Evolutionary conservation across 2,797 vertebrate genomes (phyloP).

Genomic region (Diplodus sargus): DNA sequence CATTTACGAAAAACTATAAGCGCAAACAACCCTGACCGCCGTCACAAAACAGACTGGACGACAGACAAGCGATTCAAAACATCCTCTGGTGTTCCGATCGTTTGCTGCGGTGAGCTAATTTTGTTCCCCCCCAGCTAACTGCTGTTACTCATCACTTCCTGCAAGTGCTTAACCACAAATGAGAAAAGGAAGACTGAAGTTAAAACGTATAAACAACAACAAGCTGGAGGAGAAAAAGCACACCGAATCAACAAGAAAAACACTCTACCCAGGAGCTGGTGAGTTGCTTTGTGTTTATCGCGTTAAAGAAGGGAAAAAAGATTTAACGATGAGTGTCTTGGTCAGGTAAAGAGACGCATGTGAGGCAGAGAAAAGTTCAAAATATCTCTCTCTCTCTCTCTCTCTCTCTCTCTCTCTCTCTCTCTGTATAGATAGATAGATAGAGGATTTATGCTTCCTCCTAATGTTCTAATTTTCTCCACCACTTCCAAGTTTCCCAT

Average conservation of each 20-base stretch:
- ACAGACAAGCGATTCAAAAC: background rate
- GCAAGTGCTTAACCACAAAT: background rate
- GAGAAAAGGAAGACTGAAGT: background rate
- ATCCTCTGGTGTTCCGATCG: background rate
- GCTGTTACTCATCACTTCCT: background rate
- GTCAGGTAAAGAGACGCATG: background rate
- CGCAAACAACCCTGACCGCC: background rate
- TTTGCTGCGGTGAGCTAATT: background rate
- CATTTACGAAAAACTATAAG: background rate
- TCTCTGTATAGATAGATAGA: too few relatives aligned
- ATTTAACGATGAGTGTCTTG: background rate
- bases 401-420: too few relatives aligned
- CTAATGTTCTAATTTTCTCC: too few relatives aligned
- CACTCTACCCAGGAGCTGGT: background rate
- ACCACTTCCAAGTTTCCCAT: too few relatives aligned
- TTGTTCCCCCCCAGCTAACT: background rate
- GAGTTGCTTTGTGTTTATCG: background rate
- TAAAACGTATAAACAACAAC: too few relatives aligned
- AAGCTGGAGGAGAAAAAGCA: background rate
- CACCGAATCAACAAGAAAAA: background rate
- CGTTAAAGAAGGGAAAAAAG: background rate
- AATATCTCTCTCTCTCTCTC: too few relatives aligned
- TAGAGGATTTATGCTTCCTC: too few relatives aligned
- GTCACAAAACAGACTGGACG: background rate
- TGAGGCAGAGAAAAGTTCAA: too few relatives aligned